Percentiles rank a stretch among this genome's conserved stretches.
phyloP scores from a whole-genome alignment of 2,113 vertebrate genomes.

The Pagrus major region DNA sequence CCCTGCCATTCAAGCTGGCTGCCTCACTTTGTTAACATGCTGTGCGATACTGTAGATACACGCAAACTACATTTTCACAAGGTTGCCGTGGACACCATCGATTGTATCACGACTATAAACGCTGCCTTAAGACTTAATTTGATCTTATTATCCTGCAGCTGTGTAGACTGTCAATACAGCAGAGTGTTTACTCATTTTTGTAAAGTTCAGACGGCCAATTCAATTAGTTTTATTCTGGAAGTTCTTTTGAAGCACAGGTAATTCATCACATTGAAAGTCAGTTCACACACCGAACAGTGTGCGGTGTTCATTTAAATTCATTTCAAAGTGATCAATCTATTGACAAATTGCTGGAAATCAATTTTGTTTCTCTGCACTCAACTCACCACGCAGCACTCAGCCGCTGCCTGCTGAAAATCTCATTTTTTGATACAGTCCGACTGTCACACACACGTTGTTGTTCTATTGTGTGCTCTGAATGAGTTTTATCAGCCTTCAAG shows the following conservation, averaged over 20 bases:
- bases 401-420: background rate
- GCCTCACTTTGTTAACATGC: conserved; percentile 48
- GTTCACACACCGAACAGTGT: background rate
- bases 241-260: background rate
- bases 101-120: background rate
- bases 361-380: background rate
- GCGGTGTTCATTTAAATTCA: conserved; percentile 25
- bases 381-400: background rate
- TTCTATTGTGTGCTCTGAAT: conserved; percentile 6
- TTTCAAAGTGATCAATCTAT: conserved; percentile 43
- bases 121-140: background rate
- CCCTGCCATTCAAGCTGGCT: conserved; percentile 33
- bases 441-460: background rate
- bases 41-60: conserved; percentile 34
- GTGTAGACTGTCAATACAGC: conserved; percentile 6
- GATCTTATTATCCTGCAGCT: background rate
- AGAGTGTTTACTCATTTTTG: background rate
- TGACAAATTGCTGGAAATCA: conserved; percentile 32
- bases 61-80: conserved; percentile 23
- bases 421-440: background rate
- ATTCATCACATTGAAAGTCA: conserved; percentile 17
- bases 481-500: conserved; percentile 6
- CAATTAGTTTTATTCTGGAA: conserved; percentile 2
- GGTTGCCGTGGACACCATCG: conserved; percentile 19
- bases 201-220: background rate